Evolutionary conservation across 2,797 vertebrate genomes (phyloP).

Genomic region (Parauchenoglanis punctatus): DNA sequence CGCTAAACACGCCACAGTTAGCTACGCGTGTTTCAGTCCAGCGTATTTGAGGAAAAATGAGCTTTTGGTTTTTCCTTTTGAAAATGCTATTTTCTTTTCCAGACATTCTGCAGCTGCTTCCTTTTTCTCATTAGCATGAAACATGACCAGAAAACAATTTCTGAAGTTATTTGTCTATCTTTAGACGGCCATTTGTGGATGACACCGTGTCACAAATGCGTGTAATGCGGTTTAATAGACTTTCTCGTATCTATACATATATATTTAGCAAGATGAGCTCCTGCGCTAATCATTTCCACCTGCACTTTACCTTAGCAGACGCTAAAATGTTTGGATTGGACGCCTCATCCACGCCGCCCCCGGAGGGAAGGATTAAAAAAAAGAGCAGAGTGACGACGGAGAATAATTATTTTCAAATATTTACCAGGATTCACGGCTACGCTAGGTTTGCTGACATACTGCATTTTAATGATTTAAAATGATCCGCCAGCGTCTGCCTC

Average conservation of each 20-base stretch:
- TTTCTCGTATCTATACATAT: not conserved
- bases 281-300: conserved; percentile 33
- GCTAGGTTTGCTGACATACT: conserved; percentile 34
- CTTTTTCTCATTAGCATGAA: not conserved
- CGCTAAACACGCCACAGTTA: conserved; percentile 75
- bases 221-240: not conserved
- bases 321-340: conserved; percentile 47
- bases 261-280: conserved; percentile 16
- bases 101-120: not conserved
- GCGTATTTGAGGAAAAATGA: not conserved
- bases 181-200: not conserved
- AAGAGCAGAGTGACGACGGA: conserved; percentile 17
- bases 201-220: not conserved
- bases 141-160: not conserved
- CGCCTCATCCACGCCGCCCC: conserved; percentile 25
- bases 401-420: conserved; percentile 52
- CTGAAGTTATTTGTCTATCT: not conserved
- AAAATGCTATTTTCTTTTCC: not conserved
- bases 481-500: conserved; percentile 69
- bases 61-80: not conserved
- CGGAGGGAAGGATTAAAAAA: conserved; percentile 28
- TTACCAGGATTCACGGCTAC: conserved; percentile 41
- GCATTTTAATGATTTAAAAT: conserved; percentile 49
- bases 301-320: conserved; percentile 40
- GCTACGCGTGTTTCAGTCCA: conserved; percentile 70